These are phyloP conservation scores for Watersipora subatra DNA, from an alignment of 1,140 invertebrate species.

Conservation along the genomic window DNA sequence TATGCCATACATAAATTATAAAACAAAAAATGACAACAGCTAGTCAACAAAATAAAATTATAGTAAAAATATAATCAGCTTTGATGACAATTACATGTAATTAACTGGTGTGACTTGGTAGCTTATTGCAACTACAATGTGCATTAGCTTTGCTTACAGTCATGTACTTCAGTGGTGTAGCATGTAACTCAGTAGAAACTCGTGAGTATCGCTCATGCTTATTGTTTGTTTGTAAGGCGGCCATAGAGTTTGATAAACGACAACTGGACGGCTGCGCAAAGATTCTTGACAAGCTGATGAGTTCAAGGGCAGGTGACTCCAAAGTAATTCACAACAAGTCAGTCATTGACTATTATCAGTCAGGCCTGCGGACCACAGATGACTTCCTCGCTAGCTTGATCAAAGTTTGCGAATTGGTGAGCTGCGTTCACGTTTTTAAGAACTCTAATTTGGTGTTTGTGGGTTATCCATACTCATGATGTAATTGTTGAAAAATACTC, in stretches of 20 bases:
- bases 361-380: constrained; percentile 55
- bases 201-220: not conserved
- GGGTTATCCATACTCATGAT: not conserved
- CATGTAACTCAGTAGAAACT: not conserved
- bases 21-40: no score
- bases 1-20: no score
- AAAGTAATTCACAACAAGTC: constrained; percentile 61
- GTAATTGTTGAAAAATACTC: no score
- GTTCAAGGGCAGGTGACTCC: constrained; percentile 47
- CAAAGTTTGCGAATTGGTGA: constrained; percentile 48
- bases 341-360: constrained; percentile 57
- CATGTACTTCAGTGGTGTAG: not conserved
- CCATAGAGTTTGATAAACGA: constrained; percentile 47
- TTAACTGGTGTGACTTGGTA: not conserved
- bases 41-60: no score
- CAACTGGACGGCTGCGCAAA: constrained; percentile 48
- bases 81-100: not conserved
- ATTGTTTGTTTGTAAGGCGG: constrained; percentile 27
- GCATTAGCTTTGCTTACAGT: not conserved
- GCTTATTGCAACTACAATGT: not conserved
- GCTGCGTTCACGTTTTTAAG: constrained; percentile 14
- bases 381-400: constrained; percentile 54
- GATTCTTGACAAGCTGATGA: constrained; percentile 48
- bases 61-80: no score
- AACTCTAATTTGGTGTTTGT: constrained; percentile 13